Base-by-base conservation (phyloP, 2,888 invertebrate species). In the Steinernema carpocapsae region DNA sequence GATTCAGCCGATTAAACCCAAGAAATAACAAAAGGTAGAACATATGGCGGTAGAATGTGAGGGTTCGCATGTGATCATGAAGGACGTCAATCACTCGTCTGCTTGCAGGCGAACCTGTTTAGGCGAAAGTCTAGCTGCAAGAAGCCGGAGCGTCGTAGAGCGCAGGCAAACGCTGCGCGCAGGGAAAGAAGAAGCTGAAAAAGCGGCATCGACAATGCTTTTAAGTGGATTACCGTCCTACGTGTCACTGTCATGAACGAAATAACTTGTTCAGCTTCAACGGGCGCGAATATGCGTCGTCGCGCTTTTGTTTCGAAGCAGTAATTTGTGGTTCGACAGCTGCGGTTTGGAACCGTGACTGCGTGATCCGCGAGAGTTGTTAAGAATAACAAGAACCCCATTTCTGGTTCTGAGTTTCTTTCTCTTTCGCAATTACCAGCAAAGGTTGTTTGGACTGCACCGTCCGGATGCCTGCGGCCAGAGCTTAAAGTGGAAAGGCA, bases 221-320 rank as follows among this genome's bases (percentile, higher is more conserved):
- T 64, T 64, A 64, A 64, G 64, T 64, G 64, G 64, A 32, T 64
- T 64, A 64, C 64, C 64, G 64, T 26, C 64, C 4, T 64, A 32
- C 17, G 19, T 64, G 29, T 64, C 64, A 64, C 37, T 64, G 64
- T 64, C 64, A 64, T 26, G 32, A 37, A n/a, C 19, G 48, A 4
- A 64, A 48, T 2, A 29, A 32, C 32, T 6, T 64, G 64, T 64
- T 64, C 29, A 32, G 32, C 29, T 10, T 10, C 37, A 10, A 10
- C 37, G 37, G 37, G 10, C 37, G 37, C 3, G 37, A 3, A 3
- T 37, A 6, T 10, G 37, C 3, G 37, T 48, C 48, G n/a, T 48
- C n/a, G 48, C 6, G 37, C 48, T 48, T 56, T 64, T 37, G 29
- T 64, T 64, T 32, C 64, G 32, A 29, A 48, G 48, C 32, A 32